Evolutionary conservation across 2,113 vertebrate genomes (phyloP).

Genomic region (Microcebus tavaratra): DNA sequence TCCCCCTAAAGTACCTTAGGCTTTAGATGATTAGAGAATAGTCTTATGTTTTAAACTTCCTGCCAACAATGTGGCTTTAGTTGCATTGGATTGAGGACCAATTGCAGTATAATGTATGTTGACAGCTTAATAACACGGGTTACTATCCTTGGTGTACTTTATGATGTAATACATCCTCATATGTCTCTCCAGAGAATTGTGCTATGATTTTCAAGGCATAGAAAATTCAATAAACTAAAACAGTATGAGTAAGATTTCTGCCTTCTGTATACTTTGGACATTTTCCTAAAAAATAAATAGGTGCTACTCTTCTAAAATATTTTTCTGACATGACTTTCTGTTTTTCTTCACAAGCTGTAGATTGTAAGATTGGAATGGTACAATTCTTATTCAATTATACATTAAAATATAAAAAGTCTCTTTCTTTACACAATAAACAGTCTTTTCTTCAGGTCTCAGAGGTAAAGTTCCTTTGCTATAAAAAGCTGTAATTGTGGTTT

Average conservation of each 20-base stretch:
- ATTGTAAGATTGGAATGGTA: constrained; percentile 44
- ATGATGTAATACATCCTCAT: constrained; percentile 87
- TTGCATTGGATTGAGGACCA: constrained; percentile 81
- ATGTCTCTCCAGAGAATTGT: constrained; percentile 78
- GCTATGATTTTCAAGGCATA: constrained; percentile 81
- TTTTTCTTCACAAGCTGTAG: constrained; percentile 76
- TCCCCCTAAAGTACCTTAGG: constrained; percentile 76
- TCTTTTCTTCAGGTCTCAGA: constrained; percentile 71
- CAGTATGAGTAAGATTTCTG: constrained; percentile 77
- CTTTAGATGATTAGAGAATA: constrained; percentile 82
- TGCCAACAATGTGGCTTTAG: constrained; percentile 81
- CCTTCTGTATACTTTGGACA: constrained; percentile 84
- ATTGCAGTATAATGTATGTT: constrained; percentile 86
- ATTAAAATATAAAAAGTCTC: constrained; percentile 72
- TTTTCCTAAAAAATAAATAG: constrained; percentile 86
- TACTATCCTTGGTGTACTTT: constrained; percentile 86
- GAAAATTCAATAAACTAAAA: constrained; percentile 85
- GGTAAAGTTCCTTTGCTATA: constrained; percentile 73
- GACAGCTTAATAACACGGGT: constrained; percentile 88
- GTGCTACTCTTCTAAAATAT: constrained; percentile 81
- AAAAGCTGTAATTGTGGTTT: constrained; percentile 76
- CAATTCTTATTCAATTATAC: constrained; percentile 75
- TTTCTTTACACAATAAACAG: constrained; percentile 70
- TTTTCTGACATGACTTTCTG: constrained; percentile 82
- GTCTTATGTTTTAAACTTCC: constrained; percentile 83